Percentiles rank a stretch among this genome's conserved stretches.
Conservation (phyloP, 2,113 vertebrate genomes). For the Embiotoca jacksoni region DNA sequence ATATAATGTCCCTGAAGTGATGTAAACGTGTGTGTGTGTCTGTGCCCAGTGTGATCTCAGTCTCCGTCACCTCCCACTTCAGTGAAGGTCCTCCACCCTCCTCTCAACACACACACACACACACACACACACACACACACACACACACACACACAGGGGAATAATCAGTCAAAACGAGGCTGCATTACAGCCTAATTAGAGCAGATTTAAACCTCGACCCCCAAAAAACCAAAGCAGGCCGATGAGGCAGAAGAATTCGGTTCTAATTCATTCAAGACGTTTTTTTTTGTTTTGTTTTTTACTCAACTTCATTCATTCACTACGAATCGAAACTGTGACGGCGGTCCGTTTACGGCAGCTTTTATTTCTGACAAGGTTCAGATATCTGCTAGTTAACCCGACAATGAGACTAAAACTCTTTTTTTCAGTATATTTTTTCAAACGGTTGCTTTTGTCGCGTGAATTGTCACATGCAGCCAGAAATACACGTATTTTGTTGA, state of each 20-base stretch:
- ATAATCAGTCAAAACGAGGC: constrained; percentile 25
- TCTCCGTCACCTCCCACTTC: constrained; percentile 17
- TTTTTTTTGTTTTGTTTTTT: too few relatives aligned
- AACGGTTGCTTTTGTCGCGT: too few relatives aligned
- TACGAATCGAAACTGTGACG: too few relatives aligned
- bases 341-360: too few relatives aligned
- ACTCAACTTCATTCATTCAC: neutral
- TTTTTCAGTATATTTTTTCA: too few relatives aligned
- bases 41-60: constrained; percentile 70
- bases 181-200: constrained; percentile 10
- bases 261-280: constrained; percentile 3
- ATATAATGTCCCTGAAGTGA: constrained; percentile 11
- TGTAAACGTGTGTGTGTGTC: constrained; percentile 34
- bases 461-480: too few relatives aligned
- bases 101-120: neutral
- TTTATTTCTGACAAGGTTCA: too few relatives aligned
- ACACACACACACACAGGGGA: neutral
- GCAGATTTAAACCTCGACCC: constrained; percentile 2
- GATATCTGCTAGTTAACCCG: too few relatives aligned
- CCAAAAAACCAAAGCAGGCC: neutral
- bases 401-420: too few relatives aligned
- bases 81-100: constrained; percentile 15
- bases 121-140: too few relatives aligned
- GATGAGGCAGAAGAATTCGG: neutral
- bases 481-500: too few relatives aligned